phyloP scores from a whole-genome alignment of 2,888 invertebrate genomes.

The Seira sanloemensis region DNA sequence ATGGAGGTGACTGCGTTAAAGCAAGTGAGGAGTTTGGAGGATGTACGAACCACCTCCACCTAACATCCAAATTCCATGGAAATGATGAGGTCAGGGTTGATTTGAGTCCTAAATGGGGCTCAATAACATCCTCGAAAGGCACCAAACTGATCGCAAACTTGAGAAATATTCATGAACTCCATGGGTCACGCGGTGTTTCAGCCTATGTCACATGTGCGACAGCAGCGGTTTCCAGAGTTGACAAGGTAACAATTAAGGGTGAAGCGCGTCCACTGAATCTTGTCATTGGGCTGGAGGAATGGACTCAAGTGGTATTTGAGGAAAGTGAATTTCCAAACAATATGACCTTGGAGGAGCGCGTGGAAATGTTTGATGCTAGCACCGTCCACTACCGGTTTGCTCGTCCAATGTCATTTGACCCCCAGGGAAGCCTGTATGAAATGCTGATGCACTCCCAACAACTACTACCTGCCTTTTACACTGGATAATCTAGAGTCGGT shows the following conservation, averaged over 20 bases:
- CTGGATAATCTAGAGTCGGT: not conserved
- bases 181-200: not conserved
- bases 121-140: not conserved
- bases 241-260: not conserved
- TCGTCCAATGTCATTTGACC: not conserved
- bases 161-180: slow-evolving; percentile 6
- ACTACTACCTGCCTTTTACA: slow-evolving; percentile 20
- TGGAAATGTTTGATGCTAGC: not conserved
- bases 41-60: not conserved
- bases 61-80: not conserved
- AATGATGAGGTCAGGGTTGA: not conserved
- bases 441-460: not conserved
- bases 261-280: not conserved
- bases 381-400: slow-evolving; percentile 16
- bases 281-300: not conserved
- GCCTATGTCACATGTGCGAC: not conserved
- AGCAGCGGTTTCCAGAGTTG: not conserved
- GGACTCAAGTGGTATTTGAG: not conserved
- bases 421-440: not conserved
- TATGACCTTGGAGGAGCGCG: too few species aligned
- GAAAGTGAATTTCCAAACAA: too few species aligned
- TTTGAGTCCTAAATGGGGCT: not conserved
- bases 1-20: not conserved
- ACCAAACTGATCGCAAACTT: not conserved
- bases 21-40: too few species aligned